A percentile compares a stretch with the other conserved stretches of the same genome.
phyloP scores from a whole-genome alignment of 2,888 invertebrate species.

The Hypomecis atomaria region DNA sequence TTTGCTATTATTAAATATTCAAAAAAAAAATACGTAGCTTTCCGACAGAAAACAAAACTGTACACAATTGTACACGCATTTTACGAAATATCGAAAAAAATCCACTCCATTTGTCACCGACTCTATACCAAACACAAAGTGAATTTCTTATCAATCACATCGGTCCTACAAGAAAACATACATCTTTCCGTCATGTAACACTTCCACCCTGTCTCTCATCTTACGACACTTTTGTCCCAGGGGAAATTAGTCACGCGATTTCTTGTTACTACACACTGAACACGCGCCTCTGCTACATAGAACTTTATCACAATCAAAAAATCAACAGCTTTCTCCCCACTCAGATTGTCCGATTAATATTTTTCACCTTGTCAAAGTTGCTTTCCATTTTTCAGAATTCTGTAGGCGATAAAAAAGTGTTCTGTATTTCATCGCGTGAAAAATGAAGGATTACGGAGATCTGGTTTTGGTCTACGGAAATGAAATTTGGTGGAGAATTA shows the following conservation, averaged over 20 bases:
- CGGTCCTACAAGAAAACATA: slow-evolving; percentile 9
- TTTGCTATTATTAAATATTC: no score
- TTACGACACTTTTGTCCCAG: slow-evolving; percentile 36
- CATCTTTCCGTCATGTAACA: slow-evolving; percentile 19
- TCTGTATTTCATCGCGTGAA: slow-evolving; percentile 29
- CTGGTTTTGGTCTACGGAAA: slow-evolving; percentile 22
- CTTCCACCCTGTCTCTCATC: slow-evolving; percentile 33
- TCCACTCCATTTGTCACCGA: neutral
- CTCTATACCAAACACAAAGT: slow-evolving; percentile 19
- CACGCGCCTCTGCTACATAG: slow-evolving; percentile 5
- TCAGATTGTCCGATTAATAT: neutral
- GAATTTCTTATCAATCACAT: slow-evolving; percentile 31
- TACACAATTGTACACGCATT: no score
- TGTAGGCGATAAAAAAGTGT: slow-evolving; percentile 20
- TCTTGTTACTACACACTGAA: slow-evolving; percentile 20
- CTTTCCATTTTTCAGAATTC: neutral
- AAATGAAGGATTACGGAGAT: slow-evolving; percentile 22
- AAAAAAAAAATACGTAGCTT: no score
- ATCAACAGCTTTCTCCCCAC: no score
- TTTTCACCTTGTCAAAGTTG: slow-evolving; percentile 9
- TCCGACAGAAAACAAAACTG: no score
- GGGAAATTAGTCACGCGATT: slow-evolving; percentile 43
- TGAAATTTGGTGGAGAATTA: slow-evolving; percentile 18
- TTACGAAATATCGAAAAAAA: neutral
- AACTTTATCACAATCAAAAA: slow-evolving; percentile 18